Conservation (phyloP, 2,797 vertebrate species). For the Hippocampus kuda region DNA sequence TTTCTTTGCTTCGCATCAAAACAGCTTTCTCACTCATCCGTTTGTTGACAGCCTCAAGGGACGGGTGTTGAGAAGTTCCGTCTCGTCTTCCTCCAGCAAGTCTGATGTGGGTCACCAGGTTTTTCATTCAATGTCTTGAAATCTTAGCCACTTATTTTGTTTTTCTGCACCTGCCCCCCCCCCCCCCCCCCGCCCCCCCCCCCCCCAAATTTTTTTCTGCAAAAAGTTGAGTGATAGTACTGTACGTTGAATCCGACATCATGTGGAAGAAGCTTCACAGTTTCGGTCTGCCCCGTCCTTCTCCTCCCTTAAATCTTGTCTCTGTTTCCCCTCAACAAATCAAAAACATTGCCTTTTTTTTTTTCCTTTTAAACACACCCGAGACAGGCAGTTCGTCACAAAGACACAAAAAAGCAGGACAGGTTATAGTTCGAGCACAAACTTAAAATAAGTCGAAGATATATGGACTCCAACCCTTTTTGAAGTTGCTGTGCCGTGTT, state of each 20-base stretch:
- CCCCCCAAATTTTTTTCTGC: too few relatives aligned
- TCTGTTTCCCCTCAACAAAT: constrained; percentile 15
- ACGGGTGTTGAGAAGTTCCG: constrained; percentile 7
- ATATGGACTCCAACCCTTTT: background rate
- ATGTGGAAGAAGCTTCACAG: constrained; percentile 16
- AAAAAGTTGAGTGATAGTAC: too few relatives aligned
- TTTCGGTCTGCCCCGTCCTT: constrained; percentile 11
- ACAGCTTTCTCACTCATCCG: constrained; percentile 33
- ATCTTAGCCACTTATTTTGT: background rate
- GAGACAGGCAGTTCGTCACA: background rate
- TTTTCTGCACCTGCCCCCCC: background rate
- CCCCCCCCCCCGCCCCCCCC: too few relatives aligned
- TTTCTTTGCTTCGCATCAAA: constrained; percentile 23
- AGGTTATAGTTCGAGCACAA: background rate
- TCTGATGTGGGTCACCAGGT: background rate
- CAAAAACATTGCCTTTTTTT: constrained; percentile 17
- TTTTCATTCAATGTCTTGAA: background rate
- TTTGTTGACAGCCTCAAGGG: constrained; percentile 28
- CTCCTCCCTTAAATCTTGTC: constrained; percentile 18
- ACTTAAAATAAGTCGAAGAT: background rate
- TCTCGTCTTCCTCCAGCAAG: constrained; percentile 9
- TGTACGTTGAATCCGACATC: background rate
- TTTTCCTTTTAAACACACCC: constrained; percentile 5
- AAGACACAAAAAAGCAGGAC: background rate
- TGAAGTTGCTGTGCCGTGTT: too few relatives aligned